These are phyloP conservation scores for Lysiphlebus fabarum DNA, from an alignment of 1,140 invertebrate genomes.

Conservation along the genomic window DNA sequence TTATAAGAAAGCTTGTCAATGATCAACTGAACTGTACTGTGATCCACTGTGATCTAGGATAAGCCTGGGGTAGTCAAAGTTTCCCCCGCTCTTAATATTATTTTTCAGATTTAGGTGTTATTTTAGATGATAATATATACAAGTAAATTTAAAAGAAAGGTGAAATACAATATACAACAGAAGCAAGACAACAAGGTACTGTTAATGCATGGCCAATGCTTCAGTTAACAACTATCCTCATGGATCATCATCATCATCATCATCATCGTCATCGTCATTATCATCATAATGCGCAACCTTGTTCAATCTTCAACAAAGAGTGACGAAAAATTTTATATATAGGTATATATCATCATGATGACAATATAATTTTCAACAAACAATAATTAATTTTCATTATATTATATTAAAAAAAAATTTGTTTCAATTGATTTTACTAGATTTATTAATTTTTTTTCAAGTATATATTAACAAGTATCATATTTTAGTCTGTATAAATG, in stretches of 20 bases:
- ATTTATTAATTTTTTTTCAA: no score
- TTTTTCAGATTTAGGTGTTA: no score
- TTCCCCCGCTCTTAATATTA: constrained; percentile 27
- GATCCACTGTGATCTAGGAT: no score
- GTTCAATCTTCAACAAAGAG: constrained; percentile 1
- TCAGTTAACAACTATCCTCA: constrained; percentile 51
- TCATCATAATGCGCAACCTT: background rate
- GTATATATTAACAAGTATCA: no score
- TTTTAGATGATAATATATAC: constrained; percentile 6
- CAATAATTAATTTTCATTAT: no score
- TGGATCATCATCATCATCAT: no score
- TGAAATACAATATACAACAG: constrained; percentile 32
- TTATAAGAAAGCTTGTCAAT: constrained; percentile 45
- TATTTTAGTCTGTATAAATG: no score
- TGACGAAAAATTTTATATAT: background rate
- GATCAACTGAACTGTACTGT: constrained; percentile 48
- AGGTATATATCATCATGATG: no score
- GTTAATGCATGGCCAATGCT: constrained; percentile 54
- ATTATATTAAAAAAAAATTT: no score
- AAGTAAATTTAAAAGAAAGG: constrained; percentile 36
- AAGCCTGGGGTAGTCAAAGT: background rate
- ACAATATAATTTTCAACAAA: no score
- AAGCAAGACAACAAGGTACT: constrained; percentile 46
- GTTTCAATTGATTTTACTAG: no score
- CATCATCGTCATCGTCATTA: no score